Evolutionary conservation across 2,113 vertebrate genomes (phyloP).

Genomic region (Centropristis striata): DNA sequence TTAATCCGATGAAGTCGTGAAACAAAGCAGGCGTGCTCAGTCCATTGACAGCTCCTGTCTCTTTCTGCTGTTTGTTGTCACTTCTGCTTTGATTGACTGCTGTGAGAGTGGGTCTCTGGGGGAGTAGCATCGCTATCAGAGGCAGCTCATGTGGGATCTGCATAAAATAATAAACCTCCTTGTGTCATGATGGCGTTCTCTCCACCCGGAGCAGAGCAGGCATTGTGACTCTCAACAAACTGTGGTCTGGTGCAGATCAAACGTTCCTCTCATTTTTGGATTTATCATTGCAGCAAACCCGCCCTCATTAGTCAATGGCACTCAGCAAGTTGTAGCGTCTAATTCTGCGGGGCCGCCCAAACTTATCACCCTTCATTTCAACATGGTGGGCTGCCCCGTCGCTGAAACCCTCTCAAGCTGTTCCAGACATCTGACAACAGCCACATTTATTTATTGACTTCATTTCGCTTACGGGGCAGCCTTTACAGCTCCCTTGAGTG

Average conservation of each 20-base stretch:
- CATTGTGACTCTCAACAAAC: conserved; percentile 69
- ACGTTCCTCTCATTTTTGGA: conserved; percentile 62
- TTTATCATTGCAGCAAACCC: conserved; percentile 60
- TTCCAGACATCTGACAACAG: conserved; percentile 85
- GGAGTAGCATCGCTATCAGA: conserved; percentile 54
- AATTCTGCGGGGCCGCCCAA: conserved; percentile 69
- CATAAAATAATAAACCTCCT: conserved; percentile 61
- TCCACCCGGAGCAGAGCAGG: conserved; percentile 47
- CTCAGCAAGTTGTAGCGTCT: conserved; percentile 80
- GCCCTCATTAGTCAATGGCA: conserved; percentile 81
- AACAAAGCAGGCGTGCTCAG: conserved; percentile 4
- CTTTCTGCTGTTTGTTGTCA: conserved; percentile 59
- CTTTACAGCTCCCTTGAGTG: conserved; percentile 81
- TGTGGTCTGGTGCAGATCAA: conserved; percentile 61
- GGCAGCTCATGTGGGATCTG: conserved; percentile 55
- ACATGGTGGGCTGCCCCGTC: conserved; percentile 70
- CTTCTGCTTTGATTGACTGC: conserved; percentile 68
- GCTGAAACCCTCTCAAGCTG: conserved; percentile 73
- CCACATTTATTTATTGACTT: conserved; percentile 84
- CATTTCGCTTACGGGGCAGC: conserved; percentile 77
- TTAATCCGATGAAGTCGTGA: conserved; percentile 35
- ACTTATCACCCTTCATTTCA: conserved; percentile 79
- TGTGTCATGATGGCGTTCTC: conserved; percentile 57
- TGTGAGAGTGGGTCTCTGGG: conserved; percentile 29
- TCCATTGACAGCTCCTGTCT: conserved; percentile 56